These are phyloP conservation scores for Arnoldichthys spilopterus DNA, from an alignment of 2,797 vertebrate species.

Conservation along the genomic window DNA sequence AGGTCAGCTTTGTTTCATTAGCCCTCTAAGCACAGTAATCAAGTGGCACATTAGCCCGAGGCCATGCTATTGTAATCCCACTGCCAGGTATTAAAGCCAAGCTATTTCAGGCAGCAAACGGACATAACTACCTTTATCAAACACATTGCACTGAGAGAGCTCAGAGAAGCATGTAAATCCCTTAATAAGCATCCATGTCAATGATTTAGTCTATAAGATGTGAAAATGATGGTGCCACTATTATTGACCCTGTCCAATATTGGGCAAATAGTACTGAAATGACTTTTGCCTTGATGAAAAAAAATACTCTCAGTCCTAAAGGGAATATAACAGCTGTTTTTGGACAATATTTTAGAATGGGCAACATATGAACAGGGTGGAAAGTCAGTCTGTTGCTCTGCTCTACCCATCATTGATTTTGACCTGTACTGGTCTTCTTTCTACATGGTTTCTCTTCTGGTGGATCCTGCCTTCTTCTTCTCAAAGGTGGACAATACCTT, in stretches of 20 bases:
- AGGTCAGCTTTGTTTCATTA: slow-evolving; percentile 39
- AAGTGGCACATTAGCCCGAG: slow-evolving; percentile 70
- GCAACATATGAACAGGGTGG: not conserved
- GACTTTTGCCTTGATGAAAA: not conserved
- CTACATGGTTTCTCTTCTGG: no score
- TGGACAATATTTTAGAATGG: no score
- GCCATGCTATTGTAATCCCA: slow-evolving; percentile 68
- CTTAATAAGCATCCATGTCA: slow-evolving; percentile 65
- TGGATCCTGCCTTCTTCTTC: slow-evolving; percentile 6
- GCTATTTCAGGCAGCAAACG: slow-evolving; percentile 67
- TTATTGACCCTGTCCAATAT: not conserved
- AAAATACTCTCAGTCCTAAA: not conserved
- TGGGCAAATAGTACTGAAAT: not conserved
- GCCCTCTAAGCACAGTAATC: slow-evolving; percentile 63
- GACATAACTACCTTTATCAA: slow-evolving; percentile 79
- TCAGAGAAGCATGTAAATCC: slow-evolving; percentile 73
- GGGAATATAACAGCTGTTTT: no score
- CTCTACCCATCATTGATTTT: slow-evolving; percentile 1
- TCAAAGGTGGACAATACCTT: slow-evolving; percentile 38
- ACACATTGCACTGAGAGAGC: slow-evolving; percentile 69
- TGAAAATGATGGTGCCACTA: slow-evolving; percentile 12
- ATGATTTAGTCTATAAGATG: slow-evolving; percentile 67
- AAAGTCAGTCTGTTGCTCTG: not conserved
- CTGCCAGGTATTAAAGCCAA: slow-evolving; percentile 76
- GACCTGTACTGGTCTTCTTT: slow-evolving; percentile 5